phyloP scores from a whole-genome alignment of 92 coral and sea anemone genomes.

The Metridium senile region DNA sequence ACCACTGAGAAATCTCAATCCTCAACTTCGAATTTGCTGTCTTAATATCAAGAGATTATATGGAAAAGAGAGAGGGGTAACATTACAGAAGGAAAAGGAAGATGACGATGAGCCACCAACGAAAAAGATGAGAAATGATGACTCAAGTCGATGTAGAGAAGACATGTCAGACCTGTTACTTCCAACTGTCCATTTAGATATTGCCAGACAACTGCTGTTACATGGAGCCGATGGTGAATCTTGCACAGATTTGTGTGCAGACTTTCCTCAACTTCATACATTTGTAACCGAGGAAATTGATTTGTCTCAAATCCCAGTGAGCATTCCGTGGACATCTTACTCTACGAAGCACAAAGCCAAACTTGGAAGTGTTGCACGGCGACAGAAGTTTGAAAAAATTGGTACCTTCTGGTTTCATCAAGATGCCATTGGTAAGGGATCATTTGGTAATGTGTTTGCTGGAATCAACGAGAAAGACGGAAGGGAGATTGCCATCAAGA shows the following conservation, averaged over 20 bases:
- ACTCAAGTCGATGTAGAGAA: not conserved
- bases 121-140: not conserved
- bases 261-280: constrained; percentile 11
- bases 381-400: constrained; percentile 12
- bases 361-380: constrained; percentile 33
- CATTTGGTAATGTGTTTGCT: constrained; percentile 34
- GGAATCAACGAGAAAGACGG: constrained; percentile 54
- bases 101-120: not conserved
- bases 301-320: constrained; percentile 5
- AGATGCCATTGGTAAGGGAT: constrained; percentile 39
- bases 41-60: not conserved
- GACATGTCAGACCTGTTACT: too few relatives aligned
- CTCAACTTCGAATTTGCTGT: constrained; percentile 33
- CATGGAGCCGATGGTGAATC: constrained; percentile 22
- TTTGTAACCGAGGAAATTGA: constrained; percentile 16
- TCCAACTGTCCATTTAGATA: not conserved
- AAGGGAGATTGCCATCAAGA: constrained; percentile 66
- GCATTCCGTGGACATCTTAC: constrained; percentile 35
- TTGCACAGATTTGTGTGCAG: constrained; percentile 15
- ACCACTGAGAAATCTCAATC: not conserved
- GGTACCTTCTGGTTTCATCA: constrained; percentile 26
- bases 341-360: constrained; percentile 23
- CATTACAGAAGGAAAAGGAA: not conserved
- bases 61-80: not conserved
- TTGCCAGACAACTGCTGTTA: constrained; percentile 16